A percentile compares a stretch with the other conserved stretches of the same genome.
Conservation (phyloP, 2,113 vertebrate genomes). For the Prolemur simus region DNA sequence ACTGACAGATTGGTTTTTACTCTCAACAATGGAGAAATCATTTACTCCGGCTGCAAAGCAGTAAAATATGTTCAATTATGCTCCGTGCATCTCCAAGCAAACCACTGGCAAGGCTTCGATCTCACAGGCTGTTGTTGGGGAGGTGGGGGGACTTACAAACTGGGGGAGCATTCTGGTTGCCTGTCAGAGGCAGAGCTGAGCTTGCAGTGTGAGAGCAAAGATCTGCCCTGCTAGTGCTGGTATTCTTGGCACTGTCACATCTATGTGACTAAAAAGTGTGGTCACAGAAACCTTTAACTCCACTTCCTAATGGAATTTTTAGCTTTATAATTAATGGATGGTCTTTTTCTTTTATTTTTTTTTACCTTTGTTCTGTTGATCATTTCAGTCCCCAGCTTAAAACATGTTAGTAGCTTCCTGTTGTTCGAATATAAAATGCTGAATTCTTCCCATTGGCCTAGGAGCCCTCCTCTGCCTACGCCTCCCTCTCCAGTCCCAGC, state of each 20-base stretch:
- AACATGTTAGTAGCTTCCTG: background rate
- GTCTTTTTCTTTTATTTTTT: background rate
- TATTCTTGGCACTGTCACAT: background rate
- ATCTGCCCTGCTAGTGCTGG: background rate
- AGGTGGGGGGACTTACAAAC: background rate
- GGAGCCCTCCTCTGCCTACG: background rate
- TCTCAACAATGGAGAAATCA: slow-evolving; percentile 45
- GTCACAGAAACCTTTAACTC: background rate
- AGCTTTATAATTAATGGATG: background rate
- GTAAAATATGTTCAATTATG: slow-evolving; percentile 17
- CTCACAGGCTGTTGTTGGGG: background rate
- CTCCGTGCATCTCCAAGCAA: background rate
- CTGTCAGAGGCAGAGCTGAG: background rate
- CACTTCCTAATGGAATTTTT: background rate
- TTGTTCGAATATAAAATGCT: background rate
- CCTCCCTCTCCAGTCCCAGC: background rate
- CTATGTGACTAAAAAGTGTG: background rate
- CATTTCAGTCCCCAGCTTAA: background rate
- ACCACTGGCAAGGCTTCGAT: background rate
- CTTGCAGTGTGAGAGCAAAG: background rate
- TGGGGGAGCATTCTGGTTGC: background rate
- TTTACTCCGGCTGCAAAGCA: slow-evolving; percentile 31
- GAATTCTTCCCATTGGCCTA: background rate
- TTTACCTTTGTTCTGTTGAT: background rate
- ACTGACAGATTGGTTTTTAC: slow-evolving; percentile 49